Base-by-base conservation (phyloP, 2,888 invertebrate genomes). In the Mimachlamys varia region DNA sequence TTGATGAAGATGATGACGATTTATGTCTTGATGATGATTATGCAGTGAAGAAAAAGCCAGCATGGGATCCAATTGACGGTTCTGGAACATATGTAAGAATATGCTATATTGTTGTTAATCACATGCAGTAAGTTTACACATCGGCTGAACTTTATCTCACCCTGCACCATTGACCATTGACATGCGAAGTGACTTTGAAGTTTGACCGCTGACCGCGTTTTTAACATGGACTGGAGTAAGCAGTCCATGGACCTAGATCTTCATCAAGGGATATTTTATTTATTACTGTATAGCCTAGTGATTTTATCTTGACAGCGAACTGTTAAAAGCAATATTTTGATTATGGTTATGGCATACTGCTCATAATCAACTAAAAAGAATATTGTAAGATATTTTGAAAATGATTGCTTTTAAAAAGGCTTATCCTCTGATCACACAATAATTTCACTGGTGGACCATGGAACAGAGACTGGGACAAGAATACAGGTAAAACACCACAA, bases 1-100 rank as follows among this genome's bases (percentile, higher is more conserved):
- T 94, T 37, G 93, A 94, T 17, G 94, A 94, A n/a, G 93, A 93
- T 88, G 94, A 93, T 91, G 93, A 93, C 12, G 95, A 94, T 89
- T 76, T 76, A 33, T 76, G 33, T 76, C 12, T 76, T 94, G 94
- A 13, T 94, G 95, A 90, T 91, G 90, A 44, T 89, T 95, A 19
- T 94, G 92, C 27, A 89, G 90, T 33, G 92, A 92, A 88, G 88
- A 62, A 49, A n/a, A 50, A 49, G 50, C 50, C 50, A n/a, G 49
- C 88, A 38, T 91, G 91, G 49, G 91, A 90, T 88, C 90, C 91
- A 5, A 76, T 89, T 15, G 50, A 76, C 27, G 33, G 76, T 33
- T 76, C 76, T 33, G 76, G 33, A 76, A 33, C 33, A 27, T 76
- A 33, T 76, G 76, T 76, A 76, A 76, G 76, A 5, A 3, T 12